Conservation (phyloP, 2,888 invertebrate species). For the Entomobrya proxima region DNA sequence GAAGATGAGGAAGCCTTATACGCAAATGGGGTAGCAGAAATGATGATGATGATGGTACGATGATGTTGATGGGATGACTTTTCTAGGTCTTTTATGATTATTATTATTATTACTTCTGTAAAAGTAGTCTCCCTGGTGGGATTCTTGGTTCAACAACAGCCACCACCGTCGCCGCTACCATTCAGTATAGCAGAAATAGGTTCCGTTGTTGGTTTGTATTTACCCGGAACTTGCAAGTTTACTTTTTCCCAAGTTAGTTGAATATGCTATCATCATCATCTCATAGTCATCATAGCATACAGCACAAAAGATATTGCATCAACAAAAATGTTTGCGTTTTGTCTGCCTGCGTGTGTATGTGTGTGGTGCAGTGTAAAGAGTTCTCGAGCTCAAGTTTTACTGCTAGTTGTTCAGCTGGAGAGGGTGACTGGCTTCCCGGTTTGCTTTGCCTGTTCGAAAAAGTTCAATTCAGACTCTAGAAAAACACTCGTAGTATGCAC, state of each 20-base stretch:
- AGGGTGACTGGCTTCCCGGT: not conserved
- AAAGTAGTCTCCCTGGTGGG: constrained; percentile 61
- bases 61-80: constrained; percentile 66
- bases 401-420: not conserved
- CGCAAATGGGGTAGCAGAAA: constrained; percentile 44
- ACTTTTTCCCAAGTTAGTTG: constrained; percentile 19
- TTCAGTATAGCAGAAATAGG: not conserved
- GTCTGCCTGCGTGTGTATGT: not conserved
- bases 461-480: constrained; percentile 34
- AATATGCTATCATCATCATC: not conserved
- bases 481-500: constrained; percentile 38
- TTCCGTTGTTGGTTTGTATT: constrained; percentile 1
- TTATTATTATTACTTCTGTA: constrained; percentile 64
- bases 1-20: constrained; percentile 28
- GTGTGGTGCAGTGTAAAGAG: constrained; percentile 33
- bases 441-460: not conserved
- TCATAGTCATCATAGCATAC: not conserved
- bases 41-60: constrained; percentile 34
- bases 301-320: constrained; percentile 27
- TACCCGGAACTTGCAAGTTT: not conserved
- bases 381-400: not conserved
- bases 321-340: constrained; percentile 23
- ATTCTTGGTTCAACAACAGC: constrained; percentile 42
- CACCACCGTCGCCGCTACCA: not conserved
- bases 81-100: constrained; percentile 66